Evolutionary conservation across 2,113 vertebrate genomes (phyloP).

Genomic region (Forbesichthys agassizii): DNA sequence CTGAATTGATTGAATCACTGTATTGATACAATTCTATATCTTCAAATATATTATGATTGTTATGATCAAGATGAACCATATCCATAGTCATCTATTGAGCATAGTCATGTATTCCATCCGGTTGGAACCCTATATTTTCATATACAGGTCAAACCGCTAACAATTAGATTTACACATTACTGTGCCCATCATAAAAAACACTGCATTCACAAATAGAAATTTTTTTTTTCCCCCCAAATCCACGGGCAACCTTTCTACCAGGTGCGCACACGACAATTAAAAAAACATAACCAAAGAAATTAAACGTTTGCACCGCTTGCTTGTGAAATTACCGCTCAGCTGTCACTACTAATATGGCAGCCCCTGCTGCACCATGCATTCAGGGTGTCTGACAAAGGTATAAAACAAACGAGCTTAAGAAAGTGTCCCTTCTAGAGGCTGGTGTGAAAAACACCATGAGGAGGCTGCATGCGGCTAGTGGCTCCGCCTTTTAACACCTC

Average conservation of each 20-base stretch:
- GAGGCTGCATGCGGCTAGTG: neutral
- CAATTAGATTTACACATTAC: conserved; percentile 42
- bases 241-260: no score
- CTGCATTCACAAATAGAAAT: neutral
- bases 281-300: no score
- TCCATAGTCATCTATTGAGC: no score
- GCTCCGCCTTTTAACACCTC: conserved; percentile 35
- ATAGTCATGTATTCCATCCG: no score
- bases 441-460: conserved; percentile 25
- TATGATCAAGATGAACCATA: no score
- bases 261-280: no score
- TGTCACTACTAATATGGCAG: conserved; percentile 27
- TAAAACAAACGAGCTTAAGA: conserved; percentile 18
- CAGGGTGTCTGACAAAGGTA: conserved; percentile 3
- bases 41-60: no score
- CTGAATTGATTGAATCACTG: no score
- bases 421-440: conserved; percentile 18
- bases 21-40: no score
- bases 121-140: no score
- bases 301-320: conserved; percentile 13
- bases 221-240: neutral
- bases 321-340: conserved; percentile 28
- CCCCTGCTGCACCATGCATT: conserved; percentile 8
- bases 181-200: conserved; percentile 44
- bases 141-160: no score